Evolutionary conservation across 2,888 invertebrate species (phyloP), one percentile per base, ranked within the genome.

Genomic region (Stenodema calcarata): DNA sequence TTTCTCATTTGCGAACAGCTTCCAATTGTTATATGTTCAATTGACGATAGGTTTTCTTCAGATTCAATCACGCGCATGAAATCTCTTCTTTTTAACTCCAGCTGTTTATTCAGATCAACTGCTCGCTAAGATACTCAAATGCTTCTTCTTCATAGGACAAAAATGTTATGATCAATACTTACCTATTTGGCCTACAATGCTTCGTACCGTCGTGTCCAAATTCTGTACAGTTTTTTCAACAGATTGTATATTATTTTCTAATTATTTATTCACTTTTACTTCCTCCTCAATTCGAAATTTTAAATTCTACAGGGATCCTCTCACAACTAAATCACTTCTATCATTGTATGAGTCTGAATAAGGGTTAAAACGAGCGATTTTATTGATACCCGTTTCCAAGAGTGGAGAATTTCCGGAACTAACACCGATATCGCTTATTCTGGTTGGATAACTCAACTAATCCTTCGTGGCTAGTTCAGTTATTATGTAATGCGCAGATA

Each of bases 161-260:
- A 80, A 80, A 80, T 80, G 80, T 80, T 80, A 80, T 80, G 80
- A 80, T 80, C 80, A 80, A 80, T 78, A 54, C 78, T 80, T 80
- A 80, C 80, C 80, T 80, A 80, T 80, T 80, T 80, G 80, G 80
- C 80, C 80, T 80, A 44, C 44, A 23, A 41, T 27, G 78, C 44
- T 44, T 44, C 50, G 50, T 50, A 80, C 14, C 42, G n/a, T 79
- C 28, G 80, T 23, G 78, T 44, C 41, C 18, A 23, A 44, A 78
- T 44, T 78, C 18, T 78, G 80, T 80, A 54, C 54, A 54, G 62
- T 23, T 62, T 62, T 62, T 23, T 62, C 23, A 62, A 62, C 35
- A 30, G 73, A 16, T 30, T 73, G 73, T 73, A 35, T 35, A 73
- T 27, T 27, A 27, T 35, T 35, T 4, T 35, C 35, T 35, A 11